Conservation (phyloP, 92 coral and sea anemone species). For the Palythoa heliodiscus region DNA sequence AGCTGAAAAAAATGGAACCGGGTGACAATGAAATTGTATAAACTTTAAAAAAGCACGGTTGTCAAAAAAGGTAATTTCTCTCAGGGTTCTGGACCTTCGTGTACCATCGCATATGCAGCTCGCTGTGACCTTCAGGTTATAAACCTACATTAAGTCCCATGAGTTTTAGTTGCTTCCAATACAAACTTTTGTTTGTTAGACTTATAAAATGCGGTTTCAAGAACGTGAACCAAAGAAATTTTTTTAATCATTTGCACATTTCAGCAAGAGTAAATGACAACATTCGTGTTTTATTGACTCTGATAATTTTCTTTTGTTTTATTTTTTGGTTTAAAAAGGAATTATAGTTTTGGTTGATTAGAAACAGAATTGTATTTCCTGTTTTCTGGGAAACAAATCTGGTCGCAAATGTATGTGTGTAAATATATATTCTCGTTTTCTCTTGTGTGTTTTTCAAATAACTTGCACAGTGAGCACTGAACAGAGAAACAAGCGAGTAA, state of each 20-base stretch:
- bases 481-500: neutral
- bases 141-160: neutral
- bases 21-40: neutral
- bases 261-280: neutral
- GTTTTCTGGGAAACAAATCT: neutral
- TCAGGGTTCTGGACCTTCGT: neutral
- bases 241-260: neutral
- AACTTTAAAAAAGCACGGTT: neutral
- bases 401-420: constrained; percentile 14
- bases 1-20: neutral
- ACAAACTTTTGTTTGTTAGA: neutral
- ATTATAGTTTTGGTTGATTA: neutral
- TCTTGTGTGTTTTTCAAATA: neutral
- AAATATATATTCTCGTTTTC: neutral
- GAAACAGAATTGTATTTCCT: too few relatives aligned
- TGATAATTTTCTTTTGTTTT: neutral
- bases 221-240: neutral
- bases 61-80: neutral
- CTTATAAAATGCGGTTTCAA: neutral
- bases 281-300: neutral
- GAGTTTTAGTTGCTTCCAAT: neutral
- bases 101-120: neutral
- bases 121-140: neutral
- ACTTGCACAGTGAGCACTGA: neutral
- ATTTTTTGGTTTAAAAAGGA: neutral